A percentile compares a stretch with the other conserved stretches of the same genome.
These are phyloP conservation scores for Drosophila dunni DNA, from an alignment of 1,140 invertebrate genomes.

Conservation along the genomic window DNA sequence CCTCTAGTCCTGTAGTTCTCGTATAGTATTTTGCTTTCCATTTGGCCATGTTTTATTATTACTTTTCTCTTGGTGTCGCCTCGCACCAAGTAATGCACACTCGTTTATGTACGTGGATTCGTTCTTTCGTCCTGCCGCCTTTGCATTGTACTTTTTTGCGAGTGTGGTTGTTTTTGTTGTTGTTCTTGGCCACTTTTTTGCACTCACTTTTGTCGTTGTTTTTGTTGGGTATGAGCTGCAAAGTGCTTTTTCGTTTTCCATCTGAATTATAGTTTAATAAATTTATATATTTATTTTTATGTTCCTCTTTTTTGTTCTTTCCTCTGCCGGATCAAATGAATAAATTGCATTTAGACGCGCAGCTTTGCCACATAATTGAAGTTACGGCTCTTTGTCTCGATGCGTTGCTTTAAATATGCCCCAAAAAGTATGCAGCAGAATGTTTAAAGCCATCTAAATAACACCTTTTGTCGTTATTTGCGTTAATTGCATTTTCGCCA, in stretches of 20 bases:
- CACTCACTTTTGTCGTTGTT: slow-evolving; percentile 43
- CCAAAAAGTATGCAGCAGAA: slow-evolving; percentile 11
- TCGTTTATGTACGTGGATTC: slow-evolving; percentile 65
- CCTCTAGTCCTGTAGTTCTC: slow-evolving; percentile 10
- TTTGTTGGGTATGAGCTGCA: slow-evolving; percentile 57
- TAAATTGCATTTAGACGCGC: slow-evolving; percentile 50
- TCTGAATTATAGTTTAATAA: slow-evolving; percentile 80
- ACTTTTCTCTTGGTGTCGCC: slow-evolving; percentile 49
- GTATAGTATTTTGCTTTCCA: slow-evolving; percentile 55
- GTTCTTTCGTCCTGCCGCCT: slow-evolving; percentile 40
- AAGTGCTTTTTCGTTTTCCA: slow-evolving; percentile 64
- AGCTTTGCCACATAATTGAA: slow-evolving; percentile 28
- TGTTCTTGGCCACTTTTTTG: slow-evolving; percentile 29
- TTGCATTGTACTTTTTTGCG: slow-evolving; percentile 34
- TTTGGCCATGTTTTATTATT: slow-evolving; percentile 73
- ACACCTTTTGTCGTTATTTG: slow-evolving; percentile 9
- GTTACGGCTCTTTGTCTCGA: slow-evolving; percentile 11
- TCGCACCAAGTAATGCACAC: slow-evolving; percentile 67
- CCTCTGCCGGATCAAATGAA: slow-evolving; percentile 29
- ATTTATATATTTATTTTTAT: slow-evolving; percentile 67
- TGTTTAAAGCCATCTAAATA: slow-evolving; percentile 22
- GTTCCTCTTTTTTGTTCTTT: slow-evolving; percentile 20
- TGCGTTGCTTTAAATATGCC: slow-evolving; percentile 6
- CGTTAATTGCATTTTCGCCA: slow-evolving; percentile 79
- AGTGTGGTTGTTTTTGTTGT: slow-evolving; percentile 11